phyloP scores from a whole-genome alignment of 1,140 invertebrate genomes.

The Wiebesia pumilae region DNA sequence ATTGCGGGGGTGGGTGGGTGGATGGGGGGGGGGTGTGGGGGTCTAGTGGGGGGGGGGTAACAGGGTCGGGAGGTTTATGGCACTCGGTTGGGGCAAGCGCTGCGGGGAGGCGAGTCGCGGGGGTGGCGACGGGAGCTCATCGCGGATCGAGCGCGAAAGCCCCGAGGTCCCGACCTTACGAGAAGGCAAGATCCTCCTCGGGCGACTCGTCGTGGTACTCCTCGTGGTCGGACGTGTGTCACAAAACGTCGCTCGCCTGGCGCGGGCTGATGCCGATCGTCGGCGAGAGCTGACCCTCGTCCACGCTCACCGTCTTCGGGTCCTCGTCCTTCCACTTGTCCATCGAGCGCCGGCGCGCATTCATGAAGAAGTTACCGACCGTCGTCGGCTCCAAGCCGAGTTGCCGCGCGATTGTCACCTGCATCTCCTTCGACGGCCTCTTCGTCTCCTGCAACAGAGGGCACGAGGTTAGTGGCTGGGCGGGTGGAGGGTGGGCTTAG shows the following conservation, averaged over 20 bases:
- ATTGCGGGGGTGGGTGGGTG: not conserved
- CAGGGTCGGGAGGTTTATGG: not conserved
- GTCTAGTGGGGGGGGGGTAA: not conserved
- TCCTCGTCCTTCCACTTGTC: slow-evolving; percentile 99
- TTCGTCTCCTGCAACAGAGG: slow-evolving; percentile 92
- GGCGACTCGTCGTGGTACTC: slow-evolving; percentile 74
- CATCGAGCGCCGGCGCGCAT: slow-evolving; percentile 96
- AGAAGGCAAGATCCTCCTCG: slow-evolving; percentile 73
- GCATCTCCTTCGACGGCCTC: slow-evolving; percentile 99
- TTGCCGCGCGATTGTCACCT: slow-evolving; percentile 98
- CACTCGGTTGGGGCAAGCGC: not conserved
- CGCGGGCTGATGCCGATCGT: slow-evolving; percentile 73
- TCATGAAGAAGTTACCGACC: slow-evolving; percentile 99
- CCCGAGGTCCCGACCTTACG: slow-evolving; percentile 60
- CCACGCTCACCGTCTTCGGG: slow-evolving; percentile 68
- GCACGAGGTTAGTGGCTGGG: not conserved
- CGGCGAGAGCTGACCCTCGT: slow-evolving; percentile 73
- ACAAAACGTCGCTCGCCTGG: slow-evolving; percentile 73
- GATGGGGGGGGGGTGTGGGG: not conserved
- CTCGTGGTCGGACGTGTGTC: slow-evolving; percentile 76
- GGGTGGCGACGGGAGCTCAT: not conserved
- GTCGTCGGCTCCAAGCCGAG: slow-evolving; percentile 98
- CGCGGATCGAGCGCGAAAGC: not conserved
- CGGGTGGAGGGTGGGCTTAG: not conserved
- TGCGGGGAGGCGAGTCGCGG: not conserved